Evolutionary conservation across 2,888 invertebrate species (phyloP).

Genomic region (Thera britannica): DNA sequence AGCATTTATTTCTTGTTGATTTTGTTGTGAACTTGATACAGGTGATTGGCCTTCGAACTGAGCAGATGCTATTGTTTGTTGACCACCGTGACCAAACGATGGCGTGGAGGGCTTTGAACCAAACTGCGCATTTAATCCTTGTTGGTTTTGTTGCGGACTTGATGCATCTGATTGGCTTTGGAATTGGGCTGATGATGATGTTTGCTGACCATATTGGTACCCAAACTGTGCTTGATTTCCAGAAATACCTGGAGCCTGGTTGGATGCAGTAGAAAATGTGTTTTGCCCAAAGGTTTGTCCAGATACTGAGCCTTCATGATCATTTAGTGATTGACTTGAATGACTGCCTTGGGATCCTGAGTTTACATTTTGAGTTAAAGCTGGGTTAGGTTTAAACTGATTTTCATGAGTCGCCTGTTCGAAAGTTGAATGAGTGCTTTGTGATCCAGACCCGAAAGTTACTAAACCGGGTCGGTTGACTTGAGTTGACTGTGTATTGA

Average conservation of each 20-base stretch:
- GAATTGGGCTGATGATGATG: conserved; percentile 24
- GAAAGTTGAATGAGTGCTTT: conserved; percentile 19
- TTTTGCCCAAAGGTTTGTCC: conserved; percentile 11
- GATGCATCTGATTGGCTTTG: conserved; percentile 15
- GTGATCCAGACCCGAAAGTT: conserved; percentile 1
- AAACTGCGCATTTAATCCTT: background rate
- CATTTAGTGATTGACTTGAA: conserved; percentile 28
- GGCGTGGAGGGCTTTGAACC: too few relatives aligned
- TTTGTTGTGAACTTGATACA: conserved; percentile 18
- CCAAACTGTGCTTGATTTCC: conserved; percentile 30
- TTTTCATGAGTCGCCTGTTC: conserved; percentile 17
- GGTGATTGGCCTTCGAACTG: conserved; percentile 25
- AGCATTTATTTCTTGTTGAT: conserved; percentile 21
- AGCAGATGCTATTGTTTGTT: conserved; percentile 8
- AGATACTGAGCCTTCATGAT: conserved; percentile 14
- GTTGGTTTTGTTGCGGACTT: conserved; percentile 20
- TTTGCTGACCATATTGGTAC: conserved; percentile 20
- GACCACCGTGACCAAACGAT: too few relatives aligned
- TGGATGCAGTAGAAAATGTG: conserved; percentile 15
- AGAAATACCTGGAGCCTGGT: conserved; percentile 20
- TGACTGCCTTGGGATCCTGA: conserved; percentile 22
- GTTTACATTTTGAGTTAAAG: conserved; percentile 13
- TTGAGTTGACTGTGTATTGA: conserved; percentile 15
- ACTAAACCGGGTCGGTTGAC: conserved; percentile 2
- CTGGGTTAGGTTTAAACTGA: conserved; percentile 23